Conservation (phyloP, 1,140 invertebrate species). For the Brachionus angularis region DNA sequence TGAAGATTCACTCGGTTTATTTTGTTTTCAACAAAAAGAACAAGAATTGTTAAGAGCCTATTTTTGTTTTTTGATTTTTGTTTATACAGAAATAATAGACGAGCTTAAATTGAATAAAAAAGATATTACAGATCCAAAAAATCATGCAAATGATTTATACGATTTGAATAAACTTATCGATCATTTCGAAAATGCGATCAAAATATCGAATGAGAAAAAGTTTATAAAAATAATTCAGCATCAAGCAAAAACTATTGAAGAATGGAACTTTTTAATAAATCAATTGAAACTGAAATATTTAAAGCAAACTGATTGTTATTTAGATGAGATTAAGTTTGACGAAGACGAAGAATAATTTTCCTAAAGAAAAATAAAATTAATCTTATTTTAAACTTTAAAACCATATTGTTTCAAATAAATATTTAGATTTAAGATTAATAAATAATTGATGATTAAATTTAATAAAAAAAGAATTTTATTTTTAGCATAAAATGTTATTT, state of each 20-base stretch:
- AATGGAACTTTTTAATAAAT: conserved; percentile 27
- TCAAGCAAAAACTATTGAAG: background rate
- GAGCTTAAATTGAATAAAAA: conserved; percentile 3
- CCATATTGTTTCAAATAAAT: no score
- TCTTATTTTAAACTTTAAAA: no score
- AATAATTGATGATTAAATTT: no score
- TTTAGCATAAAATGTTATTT: no score
- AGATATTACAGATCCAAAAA: conserved; percentile 23
- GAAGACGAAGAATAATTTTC: background rate
- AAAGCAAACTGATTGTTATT: background rate
- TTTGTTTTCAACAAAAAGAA: background rate
- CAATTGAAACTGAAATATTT: conserved; percentile 9
- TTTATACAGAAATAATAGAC: conserved; percentile 5
- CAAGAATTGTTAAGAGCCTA: background rate
- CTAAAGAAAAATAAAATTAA: no score
- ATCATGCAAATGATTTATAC: background rate
- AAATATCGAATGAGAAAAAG: background rate
- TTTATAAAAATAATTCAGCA: conserved; percentile 4
- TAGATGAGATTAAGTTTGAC: conserved; percentile 2
- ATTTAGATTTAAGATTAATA: no score
- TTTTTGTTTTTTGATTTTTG: conserved; percentile 21
- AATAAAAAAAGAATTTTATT: no score
- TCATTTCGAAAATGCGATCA: conserved; percentile 12
- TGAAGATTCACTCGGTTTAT: background rate
- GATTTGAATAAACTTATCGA: background rate